Conservation (phyloP, 2,113 vertebrate genomes). For the Plestiodon gilberti region DNA sequence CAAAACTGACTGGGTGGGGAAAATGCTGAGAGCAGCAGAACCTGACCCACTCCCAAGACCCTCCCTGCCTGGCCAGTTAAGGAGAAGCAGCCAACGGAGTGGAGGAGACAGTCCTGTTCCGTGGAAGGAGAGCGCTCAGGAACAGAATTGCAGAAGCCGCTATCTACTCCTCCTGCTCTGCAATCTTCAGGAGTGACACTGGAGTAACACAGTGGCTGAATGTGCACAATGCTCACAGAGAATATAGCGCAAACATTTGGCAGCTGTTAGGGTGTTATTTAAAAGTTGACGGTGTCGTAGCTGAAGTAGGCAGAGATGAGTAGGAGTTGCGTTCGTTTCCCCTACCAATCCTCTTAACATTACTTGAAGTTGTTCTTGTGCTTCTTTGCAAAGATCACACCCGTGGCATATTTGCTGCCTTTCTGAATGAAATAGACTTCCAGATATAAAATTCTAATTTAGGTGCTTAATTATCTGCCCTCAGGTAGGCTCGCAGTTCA, state of each 20-base stretch:
- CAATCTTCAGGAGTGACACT: too few relatives aligned
- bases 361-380: neutral
- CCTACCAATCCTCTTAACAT: neutral
- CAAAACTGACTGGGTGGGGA: too few relatives aligned
- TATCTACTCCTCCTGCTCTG: too few relatives aligned
- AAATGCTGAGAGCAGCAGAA: too few relatives aligned
- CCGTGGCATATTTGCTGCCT: neutral
- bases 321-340: neutral
- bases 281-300: neutral
- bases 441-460: conserved; percentile 59
- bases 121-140: too few relatives aligned
- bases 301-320: neutral
- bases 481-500: conserved; percentile 47
- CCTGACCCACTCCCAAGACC: too few relatives aligned
- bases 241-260: too few relatives aligned
- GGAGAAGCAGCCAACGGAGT: too few relatives aligned
- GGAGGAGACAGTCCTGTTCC: too few relatives aligned
- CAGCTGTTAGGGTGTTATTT: neutral
- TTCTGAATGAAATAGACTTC: neutral
- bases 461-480: conserved; percentile 58
- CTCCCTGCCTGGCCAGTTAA: too few relatives aligned
- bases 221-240: neutral
- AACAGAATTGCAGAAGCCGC: too few relatives aligned
- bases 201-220: neutral
- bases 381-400: neutral